Conservation (phyloP, 2,888 invertebrate species). For the Scaeva pyrastri region DNA sequence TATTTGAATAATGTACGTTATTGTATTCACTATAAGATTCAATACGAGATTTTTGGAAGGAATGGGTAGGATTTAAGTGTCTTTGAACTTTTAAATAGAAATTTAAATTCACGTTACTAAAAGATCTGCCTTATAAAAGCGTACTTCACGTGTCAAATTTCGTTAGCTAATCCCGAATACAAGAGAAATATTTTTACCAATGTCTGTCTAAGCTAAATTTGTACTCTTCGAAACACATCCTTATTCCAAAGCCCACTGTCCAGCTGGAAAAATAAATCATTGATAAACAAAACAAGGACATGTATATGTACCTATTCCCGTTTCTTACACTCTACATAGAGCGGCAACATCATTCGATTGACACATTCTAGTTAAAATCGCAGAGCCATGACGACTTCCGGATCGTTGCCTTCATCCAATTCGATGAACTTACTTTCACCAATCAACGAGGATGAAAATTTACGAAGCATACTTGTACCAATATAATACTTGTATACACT, state of each 20-base stretch:
- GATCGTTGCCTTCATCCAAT: conserved; percentile 72
- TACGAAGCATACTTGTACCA: conserved; percentile 62
- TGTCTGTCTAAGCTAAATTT: too few species aligned
- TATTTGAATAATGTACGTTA: not conserved
- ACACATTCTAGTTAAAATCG: conserved; percentile 74
- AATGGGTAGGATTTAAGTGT: not conserved
- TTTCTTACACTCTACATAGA: not conserved
- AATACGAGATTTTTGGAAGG: not conserved
- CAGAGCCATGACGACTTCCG: conserved; percentile 67
- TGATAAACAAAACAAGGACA: conserved; percentile 13
- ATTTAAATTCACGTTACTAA: too few species aligned
- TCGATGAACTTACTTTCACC: conserved; percentile 75
- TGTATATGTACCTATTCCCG: not conserved
- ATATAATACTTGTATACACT: too few species aligned
- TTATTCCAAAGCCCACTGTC: not conserved
- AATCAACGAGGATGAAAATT: conserved; percentile 74
- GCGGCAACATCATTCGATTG: conserved; percentile 64
- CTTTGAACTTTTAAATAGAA: not conserved
- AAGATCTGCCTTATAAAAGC: too few species aligned
- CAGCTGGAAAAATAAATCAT: conserved; percentile 7
- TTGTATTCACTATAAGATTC: not conserved
- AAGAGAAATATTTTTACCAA: not conserved
- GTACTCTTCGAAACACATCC: too few species aligned
- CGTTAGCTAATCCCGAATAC: too few species aligned
- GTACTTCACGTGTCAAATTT: too few species aligned